Evolutionary conservation across 1,140 invertebrate genomes (phyloP).

Genomic region (Tribolium madens): DNA sequence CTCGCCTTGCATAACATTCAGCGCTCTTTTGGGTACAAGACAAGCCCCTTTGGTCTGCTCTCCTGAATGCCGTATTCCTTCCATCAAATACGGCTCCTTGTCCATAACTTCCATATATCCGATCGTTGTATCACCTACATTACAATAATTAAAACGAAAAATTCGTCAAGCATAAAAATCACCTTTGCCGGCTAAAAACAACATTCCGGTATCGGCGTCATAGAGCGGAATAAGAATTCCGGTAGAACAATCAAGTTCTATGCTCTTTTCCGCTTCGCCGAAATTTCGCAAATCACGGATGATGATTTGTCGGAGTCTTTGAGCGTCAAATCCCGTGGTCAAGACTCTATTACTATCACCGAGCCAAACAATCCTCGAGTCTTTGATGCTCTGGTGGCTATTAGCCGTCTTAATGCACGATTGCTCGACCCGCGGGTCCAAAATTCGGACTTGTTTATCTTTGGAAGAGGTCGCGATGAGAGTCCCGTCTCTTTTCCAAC

Average conservation of each 20-base stretch:
- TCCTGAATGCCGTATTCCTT: conserved; percentile 84
- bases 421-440: conserved; percentile 79
- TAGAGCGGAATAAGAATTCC: conserved; percentile 91
- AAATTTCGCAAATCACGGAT: conserved; percentile 90
- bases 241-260: conserved; percentile 90
- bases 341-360: conserved; percentile 85
- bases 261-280: conserved; percentile 79
- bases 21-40: conserved; percentile 89
- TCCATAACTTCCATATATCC: conserved; percentile 88
- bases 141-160: conserved; percentile 28
- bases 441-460: conserved; percentile 84
- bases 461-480: conserved; percentile 82
- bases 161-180: not conserved
- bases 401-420: conserved; percentile 75
- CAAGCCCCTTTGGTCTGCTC: conserved; percentile 94
- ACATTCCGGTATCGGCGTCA: conserved; percentile 93
- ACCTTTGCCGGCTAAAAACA: conserved; percentile 92
- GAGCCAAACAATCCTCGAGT: conserved; percentile 90
- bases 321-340: conserved; percentile 84
- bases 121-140: conserved; percentile 81
- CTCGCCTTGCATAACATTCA: conserved; percentile 95
- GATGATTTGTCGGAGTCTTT: conserved; percentile 85
- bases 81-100: conserved; percentile 85
- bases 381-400: conserved; percentile 90
- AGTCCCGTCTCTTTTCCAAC: conserved; percentile 87